A percentile compares a stretch with the other conserved stretches of the same genome.
These are phyloP conservation scores for Amphiprion ocellaris DNA, from an alignment of 2,113 vertebrate genomes.

Conservation along the genomic window DNA sequence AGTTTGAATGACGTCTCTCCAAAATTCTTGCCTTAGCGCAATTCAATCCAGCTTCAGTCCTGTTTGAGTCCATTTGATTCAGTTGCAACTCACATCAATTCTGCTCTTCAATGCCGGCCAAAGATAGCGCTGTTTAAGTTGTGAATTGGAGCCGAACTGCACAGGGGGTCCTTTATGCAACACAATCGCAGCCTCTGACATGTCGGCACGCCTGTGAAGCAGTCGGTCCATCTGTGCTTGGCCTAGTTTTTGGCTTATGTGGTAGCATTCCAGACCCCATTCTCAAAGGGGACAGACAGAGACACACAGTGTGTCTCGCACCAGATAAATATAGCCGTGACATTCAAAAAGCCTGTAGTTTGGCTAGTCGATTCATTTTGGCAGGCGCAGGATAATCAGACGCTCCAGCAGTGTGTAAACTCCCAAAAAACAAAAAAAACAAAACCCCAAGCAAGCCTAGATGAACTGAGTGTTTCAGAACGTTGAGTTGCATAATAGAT, in stretches of 20 bases:
- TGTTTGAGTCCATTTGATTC: conserved; percentile 17
- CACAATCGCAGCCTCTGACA: conserved; percentile 66
- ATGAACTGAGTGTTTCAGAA: conserved; percentile 43
- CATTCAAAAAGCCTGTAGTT: conserved; percentile 72
- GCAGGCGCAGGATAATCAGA: conserved; percentile 55
- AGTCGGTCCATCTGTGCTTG: conserved; percentile 72
- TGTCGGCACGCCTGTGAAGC: conserved; percentile 55
- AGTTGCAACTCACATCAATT: conserved; percentile 26
- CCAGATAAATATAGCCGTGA: conserved; percentile 76
- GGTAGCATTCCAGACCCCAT: conserved; percentile 76
- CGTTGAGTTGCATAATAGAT: conserved; percentile 31
- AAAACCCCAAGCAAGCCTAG: not conserved
- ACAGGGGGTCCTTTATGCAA: conserved; percentile 59
- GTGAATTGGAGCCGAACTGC: conserved; percentile 43
- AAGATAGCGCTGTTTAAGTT: conserved; percentile 46
- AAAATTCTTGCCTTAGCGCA: conserved; percentile 4
- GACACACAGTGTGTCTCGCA: conserved; percentile 61
- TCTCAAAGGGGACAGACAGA: conserved; percentile 77
- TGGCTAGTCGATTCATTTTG: conserved; percentile 64
- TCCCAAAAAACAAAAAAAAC: conserved; percentile 12
- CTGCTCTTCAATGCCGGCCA: conserved; percentile 36
- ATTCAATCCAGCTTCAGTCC: not conserved
- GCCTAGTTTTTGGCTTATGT: conserved; percentile 71
- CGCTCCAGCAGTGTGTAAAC: conserved; percentile 51
- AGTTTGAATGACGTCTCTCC: not conserved